Conservation (phyloP, 2,113 vertebrate genomes). For the Tichodroma muraria region DNA sequence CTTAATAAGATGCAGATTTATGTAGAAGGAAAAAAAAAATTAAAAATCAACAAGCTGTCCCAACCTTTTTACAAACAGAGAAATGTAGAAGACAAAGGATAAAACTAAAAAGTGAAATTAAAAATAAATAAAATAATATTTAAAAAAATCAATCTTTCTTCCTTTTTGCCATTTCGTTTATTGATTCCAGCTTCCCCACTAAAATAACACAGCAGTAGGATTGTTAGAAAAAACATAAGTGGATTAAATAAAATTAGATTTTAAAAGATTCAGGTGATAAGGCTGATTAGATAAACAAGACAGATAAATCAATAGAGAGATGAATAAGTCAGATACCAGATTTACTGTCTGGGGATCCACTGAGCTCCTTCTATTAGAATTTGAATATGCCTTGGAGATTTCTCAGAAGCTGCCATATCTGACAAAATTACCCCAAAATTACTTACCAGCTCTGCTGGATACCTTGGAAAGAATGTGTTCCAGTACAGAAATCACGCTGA, state of each 20-base stretch:
- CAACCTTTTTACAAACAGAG: neutral
- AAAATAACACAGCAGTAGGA: neutral
- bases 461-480: neutral
- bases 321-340: neutral
- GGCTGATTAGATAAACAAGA: neutral
- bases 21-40: neutral
- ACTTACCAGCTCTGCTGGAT: neutral
- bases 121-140: neutral
- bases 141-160: neutral
- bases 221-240: neutral
- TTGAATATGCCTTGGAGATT: neutral
- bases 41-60: neutral
- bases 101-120: neutral
- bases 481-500: neutral
- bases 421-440: neutral
- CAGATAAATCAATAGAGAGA: neutral
- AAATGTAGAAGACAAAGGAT: neutral
- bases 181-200: neutral
- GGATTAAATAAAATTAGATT: neutral
- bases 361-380: neutral
- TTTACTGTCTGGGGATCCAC: neutral
- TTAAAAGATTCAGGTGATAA: neutral
- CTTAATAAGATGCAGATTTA: neutral
- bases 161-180: neutral
- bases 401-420: neutral